phyloP scores from a whole-genome alignment of 2,113 vertebrate species.

The Typhlomys cinereus region DNA sequence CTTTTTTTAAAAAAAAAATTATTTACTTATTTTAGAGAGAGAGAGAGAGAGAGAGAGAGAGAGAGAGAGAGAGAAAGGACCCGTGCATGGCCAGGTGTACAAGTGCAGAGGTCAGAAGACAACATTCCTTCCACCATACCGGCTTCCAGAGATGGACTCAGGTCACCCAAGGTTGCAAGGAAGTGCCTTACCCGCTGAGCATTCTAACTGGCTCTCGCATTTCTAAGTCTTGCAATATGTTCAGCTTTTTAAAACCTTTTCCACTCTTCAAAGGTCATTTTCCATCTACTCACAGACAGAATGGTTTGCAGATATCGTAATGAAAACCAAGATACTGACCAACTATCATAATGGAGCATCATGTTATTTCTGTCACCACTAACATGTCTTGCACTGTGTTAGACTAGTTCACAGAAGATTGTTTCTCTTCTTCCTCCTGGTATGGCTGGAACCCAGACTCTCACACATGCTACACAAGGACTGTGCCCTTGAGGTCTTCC shows the following conservation, averaged over 20 bases:
- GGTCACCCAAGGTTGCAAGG: too few species aligned
- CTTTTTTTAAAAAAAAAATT: too few species aligned
- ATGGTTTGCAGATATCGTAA: neutral
- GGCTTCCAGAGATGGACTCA: too few species aligned
- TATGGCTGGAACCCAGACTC: neutral
- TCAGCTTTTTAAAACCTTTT: conserved; percentile 22
- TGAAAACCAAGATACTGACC: neutral
- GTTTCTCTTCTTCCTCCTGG: neutral
- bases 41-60: too few species aligned
- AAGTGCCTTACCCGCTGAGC: too few species aligned
- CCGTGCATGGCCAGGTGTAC: too few species aligned
- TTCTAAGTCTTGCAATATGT: conserved; percentile 58
- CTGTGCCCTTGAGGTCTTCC: neutral
- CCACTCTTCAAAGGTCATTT: conserved; percentile 24
- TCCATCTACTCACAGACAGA: neutral
- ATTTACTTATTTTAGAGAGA: too few species aligned
- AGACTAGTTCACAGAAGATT: neutral
- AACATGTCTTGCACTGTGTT: neutral
- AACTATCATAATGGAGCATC: neutral
- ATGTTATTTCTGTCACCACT: neutral
- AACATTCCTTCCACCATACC: too few species aligned
- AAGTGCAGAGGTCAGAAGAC: too few species aligned
- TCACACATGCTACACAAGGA: neutral
- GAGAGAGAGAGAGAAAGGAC: too few species aligned
- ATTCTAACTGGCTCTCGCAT: too few species aligned